Evolutionary conservation across 2,113 vertebrate species (phyloP), one percentile per base, ranked within the genome.

Genomic region (Formicarius rufipectus): DNA sequence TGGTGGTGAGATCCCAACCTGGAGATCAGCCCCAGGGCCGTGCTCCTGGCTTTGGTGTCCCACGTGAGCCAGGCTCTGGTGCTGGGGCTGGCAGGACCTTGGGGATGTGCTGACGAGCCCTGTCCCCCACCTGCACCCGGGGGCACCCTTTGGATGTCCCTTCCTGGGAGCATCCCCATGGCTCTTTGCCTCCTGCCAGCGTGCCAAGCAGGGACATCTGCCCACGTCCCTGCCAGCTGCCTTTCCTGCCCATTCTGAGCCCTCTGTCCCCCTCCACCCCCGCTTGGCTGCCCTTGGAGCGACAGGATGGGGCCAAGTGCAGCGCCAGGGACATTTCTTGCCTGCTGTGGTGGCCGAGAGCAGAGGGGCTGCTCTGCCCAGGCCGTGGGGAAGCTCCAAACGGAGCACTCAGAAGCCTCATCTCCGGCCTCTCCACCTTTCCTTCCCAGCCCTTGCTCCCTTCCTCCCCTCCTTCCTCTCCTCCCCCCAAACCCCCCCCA

Each of bases 251-350:
- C 68, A 6, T 4, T 52, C 77, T 1, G 28, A n/a, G 39, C 67
- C 47, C 52, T 44, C 33, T 0, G 0, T 27, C 33, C 71, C 75
- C 13, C 42, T 30, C n/a, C 8, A 7, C 27, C 14, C 12, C 55
- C 18, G 17, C 40, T 7, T 24, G 31, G 25, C 30, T 56, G 53
- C 55, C 63, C 0, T 40, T 37, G 55, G 69, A 37, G 2, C 0
- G 11, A 27, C 30, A 14, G 11, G 53, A 11, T 0, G 3, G 18
- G 4, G 13, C 31, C 1, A 2, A 7, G 11, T 1, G 5, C 0
- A 16, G 33, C 1, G 6, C 4, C 7, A 1, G 56, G 30, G 72
- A 25, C 27, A 1, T 27, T n/a, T 25, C 53, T 24, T 15, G 60
- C 58, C 69, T 30, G 31, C 49, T 2, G 3, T 6, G 58, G 50